phyloP scores from a whole-genome alignment of 2,888 invertebrate genomes.

The Aethes cnicana region DNA sequence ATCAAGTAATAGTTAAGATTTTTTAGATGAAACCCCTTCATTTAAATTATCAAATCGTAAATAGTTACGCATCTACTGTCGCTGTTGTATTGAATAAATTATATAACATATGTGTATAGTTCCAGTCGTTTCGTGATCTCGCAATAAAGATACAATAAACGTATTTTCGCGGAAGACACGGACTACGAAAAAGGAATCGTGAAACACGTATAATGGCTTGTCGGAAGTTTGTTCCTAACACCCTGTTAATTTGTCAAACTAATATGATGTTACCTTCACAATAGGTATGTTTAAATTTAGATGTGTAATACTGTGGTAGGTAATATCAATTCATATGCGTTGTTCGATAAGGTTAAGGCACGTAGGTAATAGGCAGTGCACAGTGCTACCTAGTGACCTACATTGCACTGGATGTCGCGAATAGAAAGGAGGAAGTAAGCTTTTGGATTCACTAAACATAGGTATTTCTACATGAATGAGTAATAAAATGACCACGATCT shows the following conservation, averaged over 20 bases:
- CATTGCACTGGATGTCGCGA: not conserved
- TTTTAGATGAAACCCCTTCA: too few relatives aligned
- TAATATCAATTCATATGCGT: too few relatives aligned
- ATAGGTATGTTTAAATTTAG: conserved; percentile 30
- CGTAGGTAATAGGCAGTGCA: not conserved
- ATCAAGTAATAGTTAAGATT: too few relatives aligned
- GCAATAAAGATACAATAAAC: conserved; percentile 25
- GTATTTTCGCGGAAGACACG: conserved; percentile 21
- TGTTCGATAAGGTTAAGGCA: conserved; percentile 16
- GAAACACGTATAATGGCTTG: conserved; percentile 39
- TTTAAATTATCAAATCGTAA: conserved; percentile 9
- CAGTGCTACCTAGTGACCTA: not conserved
- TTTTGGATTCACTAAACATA: not conserved
- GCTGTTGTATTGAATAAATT: too few relatives aligned
- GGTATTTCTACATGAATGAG: not conserved
- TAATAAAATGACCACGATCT: conserved; percentile 8
- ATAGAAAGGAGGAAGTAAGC: not conserved
- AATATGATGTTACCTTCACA: conserved; percentile 42
- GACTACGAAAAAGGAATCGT: conserved; percentile 37
- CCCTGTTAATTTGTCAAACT: conserved; percentile 44
- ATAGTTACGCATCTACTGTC: conserved; percentile 6
- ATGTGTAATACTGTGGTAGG: conserved; percentile 33
- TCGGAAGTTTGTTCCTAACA: conserved; percentile 46
- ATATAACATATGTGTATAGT: too few relatives aligned
- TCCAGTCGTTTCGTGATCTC: conserved; percentile 23